Evolutionary conservation across 2,888 invertebrate species (phyloP), one percentile per base, ranked within the genome.

Genomic region (Romanomermis culicivorax): DNA sequence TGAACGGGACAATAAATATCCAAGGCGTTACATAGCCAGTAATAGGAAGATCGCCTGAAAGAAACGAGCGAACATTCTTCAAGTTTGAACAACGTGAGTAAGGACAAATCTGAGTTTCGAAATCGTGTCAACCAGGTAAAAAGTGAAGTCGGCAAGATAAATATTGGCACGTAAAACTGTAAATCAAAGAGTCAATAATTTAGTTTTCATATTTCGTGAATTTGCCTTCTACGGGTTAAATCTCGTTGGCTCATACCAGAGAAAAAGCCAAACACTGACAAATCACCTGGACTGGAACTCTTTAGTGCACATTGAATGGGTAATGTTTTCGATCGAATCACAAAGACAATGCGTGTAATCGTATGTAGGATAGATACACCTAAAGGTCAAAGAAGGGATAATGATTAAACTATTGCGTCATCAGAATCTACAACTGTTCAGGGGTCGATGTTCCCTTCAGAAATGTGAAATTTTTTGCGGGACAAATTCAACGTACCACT

Each of bases 121-220:
- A 79, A 71, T 99, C 97, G 57, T 97, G 80, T 54, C 95, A 95
- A 69, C 99, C 97, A 71, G 95, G 97, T n/a, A n/a, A n/a, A n/a
- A n/a, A n/a, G n/a, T n/a, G n/a, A n/a, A n/a, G n/a, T n/a, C n/a
- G n/a, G n/a, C n/a, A n/a, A n/a, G n/a, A n/a, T n/a, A n/a, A n/a
- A n/a, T n/a, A n/a, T n/a, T n/a, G n/a, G n/a, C n/a, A n/a, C n/a
- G n/a, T n/a, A n/a, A n/a, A n/a, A n/a, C n/a, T n/a, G n/a, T n/a
- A n/a, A n/a, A n/a, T n/a, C n/a, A n/a, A n/a, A n/a, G 11, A 99
- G 77, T 67, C 97, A 97, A 68, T 99, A 97, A 0, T 97, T 97
- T 69, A 85, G 99, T 71, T 99, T 97, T 65, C 99, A 99, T 0
- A 97, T 99, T 0, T 97, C 97, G 72, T 99, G 99, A 64, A 99